Evolutionary conservation across 2,113 vertebrate genomes (phyloP).

Genomic region (Vidua macroura): DNA sequence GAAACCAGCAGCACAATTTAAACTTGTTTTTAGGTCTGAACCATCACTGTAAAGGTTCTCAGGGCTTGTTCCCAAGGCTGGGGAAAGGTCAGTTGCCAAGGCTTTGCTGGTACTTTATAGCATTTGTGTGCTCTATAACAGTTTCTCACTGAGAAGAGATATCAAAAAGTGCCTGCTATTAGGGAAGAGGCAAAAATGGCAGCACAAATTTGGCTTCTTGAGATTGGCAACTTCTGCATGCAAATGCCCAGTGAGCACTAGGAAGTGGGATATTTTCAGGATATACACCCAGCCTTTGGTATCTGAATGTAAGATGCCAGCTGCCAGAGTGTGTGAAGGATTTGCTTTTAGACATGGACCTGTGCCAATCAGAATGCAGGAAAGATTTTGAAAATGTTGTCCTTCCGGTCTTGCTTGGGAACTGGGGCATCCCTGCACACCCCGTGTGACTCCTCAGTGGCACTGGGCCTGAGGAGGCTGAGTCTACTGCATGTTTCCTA

Average conservation of each 20-base stretch:
- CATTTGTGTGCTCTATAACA: neutral
- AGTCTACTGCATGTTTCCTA: neutral
- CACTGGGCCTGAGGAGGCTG: neutral
- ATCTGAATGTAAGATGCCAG: neutral
- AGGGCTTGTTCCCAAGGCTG: neutral
- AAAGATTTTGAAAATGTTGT: neutral
- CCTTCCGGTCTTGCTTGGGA: neutral
- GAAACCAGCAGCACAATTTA: neutral
- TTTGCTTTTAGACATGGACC: neutral
- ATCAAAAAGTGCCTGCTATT: neutral
- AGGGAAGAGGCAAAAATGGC: neutral
- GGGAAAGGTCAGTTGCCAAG: neutral
- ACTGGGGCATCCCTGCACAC: neutral
- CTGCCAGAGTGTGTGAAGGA: neutral
- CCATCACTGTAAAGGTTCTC: neutral
- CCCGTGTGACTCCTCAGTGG: accelerated
- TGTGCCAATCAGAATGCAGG: neutral
- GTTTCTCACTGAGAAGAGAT: neutral
- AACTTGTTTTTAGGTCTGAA: neutral
- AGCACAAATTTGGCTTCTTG: neutral
- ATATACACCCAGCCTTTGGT: neutral
- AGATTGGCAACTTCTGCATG: neutral
- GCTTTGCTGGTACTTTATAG: neutral
- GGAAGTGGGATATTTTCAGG: neutral
- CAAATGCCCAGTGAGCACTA: neutral